Percentiles rank a stretch among this genome's conserved stretches.
Conservation (phyloP, 2,888 invertebrate species). For the Metacarcinus magister region DNA sequence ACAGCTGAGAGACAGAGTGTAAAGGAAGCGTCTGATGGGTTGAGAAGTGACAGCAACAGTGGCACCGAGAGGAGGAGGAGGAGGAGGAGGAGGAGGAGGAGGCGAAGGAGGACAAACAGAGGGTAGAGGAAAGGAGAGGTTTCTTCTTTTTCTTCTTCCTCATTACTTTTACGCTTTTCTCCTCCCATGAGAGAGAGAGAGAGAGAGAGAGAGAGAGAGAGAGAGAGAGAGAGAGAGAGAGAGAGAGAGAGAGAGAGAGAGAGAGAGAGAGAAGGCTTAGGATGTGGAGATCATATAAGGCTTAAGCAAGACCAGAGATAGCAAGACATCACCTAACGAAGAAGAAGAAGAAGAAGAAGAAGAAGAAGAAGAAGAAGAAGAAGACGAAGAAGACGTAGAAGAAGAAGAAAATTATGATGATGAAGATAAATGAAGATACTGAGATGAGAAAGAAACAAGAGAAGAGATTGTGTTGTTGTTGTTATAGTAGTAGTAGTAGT, state of each 20-base stretch:
- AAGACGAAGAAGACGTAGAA: background rate
- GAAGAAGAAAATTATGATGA: background rate
- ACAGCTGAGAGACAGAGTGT: too few relatives aligned
- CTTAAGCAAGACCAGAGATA: background rate
- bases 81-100: constrained; percentile 38
- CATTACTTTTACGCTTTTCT: too few relatives aligned
- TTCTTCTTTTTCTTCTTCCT: too few relatives aligned
- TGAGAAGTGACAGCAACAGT: background rate
- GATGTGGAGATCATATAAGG: background rate
- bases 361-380: background rate
- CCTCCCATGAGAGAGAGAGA: background rate
- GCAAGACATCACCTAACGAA: background rate
- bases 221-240: background rate
- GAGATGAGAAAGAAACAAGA: background rate
- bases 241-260: constrained; percentile 18
- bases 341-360: background rate
- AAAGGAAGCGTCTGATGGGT: too few relatives aligned
- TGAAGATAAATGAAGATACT: background rate
- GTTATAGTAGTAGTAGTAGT: background rate
- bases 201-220: constrained; percentile 13
- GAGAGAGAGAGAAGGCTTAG: background rate
- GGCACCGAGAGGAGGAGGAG: background rate
- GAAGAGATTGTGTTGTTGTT: background rate
- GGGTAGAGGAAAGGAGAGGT: background rate
- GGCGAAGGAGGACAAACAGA: background rate